phyloP scores from a whole-genome alignment of 1,140 invertebrate species.

The Brachionus plicatilis region DNA sequence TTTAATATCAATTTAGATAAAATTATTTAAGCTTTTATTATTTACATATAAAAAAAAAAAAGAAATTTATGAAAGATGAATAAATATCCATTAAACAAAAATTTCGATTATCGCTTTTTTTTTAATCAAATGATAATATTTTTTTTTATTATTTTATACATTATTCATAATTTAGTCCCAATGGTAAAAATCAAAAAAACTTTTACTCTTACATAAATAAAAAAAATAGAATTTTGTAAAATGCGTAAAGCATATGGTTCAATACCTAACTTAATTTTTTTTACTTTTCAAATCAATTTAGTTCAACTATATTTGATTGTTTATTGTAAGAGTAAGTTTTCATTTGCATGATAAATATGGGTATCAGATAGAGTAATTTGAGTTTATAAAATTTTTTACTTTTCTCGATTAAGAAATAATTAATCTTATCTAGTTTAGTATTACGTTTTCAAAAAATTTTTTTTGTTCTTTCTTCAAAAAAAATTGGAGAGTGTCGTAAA shows the following conservation, averaged over 20 bases:
- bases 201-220: too few relatives aligned
- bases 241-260: neutral
- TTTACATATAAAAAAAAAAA: too few relatives aligned
- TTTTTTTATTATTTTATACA: too few relatives aligned
- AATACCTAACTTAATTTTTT: neutral
- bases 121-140: too few relatives aligned
- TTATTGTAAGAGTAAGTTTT: neutral
- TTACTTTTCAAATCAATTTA: neutral
- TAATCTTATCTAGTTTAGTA: neutral
- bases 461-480: neutral
- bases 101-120: too few relatives aligned
- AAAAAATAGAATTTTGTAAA: neutral
- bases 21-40: too few relatives aligned
- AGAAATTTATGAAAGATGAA: too few relatives aligned
- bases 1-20: too few relatives aligned
- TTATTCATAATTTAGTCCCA: too few relatives aligned
- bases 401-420: neutral
- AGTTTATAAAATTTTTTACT: neutral
- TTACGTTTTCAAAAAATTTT: neutral
- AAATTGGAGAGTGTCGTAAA: neutral
- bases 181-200: too few relatives aligned
- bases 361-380: neutral
- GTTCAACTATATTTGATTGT: neutral
- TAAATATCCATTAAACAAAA: too few relatives aligned
- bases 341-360: neutral